A percentile compares a stretch with the other conserved stretches of the same genome.
Conservation (phyloP, 2,888 invertebrate species). For the Cephus pygmeus region DNA sequence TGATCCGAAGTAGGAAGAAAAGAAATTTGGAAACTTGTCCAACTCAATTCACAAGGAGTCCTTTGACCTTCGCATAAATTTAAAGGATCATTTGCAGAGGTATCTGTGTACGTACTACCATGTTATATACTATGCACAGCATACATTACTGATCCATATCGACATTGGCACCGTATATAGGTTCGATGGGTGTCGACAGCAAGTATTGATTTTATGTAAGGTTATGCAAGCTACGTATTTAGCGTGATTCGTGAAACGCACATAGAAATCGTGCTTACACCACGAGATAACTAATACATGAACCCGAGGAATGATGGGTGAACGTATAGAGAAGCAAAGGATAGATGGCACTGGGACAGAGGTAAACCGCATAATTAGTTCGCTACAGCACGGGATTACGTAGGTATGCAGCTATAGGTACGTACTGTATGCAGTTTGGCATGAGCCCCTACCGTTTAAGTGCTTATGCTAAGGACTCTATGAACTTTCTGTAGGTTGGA, state of each 20-base stretch:
- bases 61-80: not conserved
- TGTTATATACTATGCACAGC: not conserved
- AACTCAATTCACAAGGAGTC: not conserved
- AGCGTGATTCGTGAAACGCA: not conserved
- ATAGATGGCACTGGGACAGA: not conserved
- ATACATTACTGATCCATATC: not conserved
- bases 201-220: not conserved
- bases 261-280: not conserved
- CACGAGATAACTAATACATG: not conserved
- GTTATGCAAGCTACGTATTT: not conserved
- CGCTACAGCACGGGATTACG: not conserved
- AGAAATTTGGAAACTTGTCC: not conserved
- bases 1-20: not conserved
- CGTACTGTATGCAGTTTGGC: not conserved
- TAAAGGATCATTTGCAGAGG: not conserved
- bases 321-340: not conserved
- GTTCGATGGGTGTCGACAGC: not conserved
- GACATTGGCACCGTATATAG: not conserved
- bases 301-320: not conserved
- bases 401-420: not conserved
- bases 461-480: conserved; percentile 1
- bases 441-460: not conserved
- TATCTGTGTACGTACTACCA: not conserved
- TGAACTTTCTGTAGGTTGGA: not conserved
- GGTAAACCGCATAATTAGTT: not conserved